Evolutionary conservation across 2,888 invertebrate species (phyloP).

Genomic region (Sinopyrophorus schimmeli): DNA sequence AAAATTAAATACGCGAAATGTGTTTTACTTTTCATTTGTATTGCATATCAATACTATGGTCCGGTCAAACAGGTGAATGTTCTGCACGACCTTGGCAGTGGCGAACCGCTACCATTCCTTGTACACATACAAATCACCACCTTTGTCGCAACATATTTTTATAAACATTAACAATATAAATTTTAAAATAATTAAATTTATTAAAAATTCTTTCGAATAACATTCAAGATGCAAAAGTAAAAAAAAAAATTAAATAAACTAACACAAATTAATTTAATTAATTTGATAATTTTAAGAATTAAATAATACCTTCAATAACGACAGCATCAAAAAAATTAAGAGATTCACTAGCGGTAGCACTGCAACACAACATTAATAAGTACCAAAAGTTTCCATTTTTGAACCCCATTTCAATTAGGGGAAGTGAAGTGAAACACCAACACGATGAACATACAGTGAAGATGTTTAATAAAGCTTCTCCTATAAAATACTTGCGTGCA

Average conservation of each 20-base stretch:
- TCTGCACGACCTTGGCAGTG: conserved; percentile 53
- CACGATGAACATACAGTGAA: conserved; percentile 46
- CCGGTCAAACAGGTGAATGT: conserved; percentile 48
- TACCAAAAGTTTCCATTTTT: conserved; percentile 41
- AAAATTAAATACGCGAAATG: no score
- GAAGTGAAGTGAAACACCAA: conserved; percentile 32
- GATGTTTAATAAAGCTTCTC: conserved; percentile 50
- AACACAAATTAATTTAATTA: conserved; percentile 15
- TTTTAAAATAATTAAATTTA: no score
- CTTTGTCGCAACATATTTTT: conserved; percentile 4
- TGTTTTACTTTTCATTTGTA: no score
- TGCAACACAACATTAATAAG: conserved; percentile 33
- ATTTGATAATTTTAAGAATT: no score
- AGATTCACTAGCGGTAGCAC: conserved; percentile 26
- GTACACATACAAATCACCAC: conserved; percentile 7
- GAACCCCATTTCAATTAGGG: conserved; percentile 42
- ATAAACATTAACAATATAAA: no score
- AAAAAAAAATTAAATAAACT: conserved; percentile 6
- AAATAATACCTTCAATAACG: conserved; percentile 46
- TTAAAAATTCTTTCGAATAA: no score
- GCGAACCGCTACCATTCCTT: conserved; percentile 23
- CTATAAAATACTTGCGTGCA: conserved; percentile 46
- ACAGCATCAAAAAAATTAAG: conserved; percentile 38
- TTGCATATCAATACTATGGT: conserved; percentile 42
- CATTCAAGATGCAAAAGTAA: no score